Conservation (phyloP, 2,888 invertebrate genomes). For the Chouioia cunea region DNA sequence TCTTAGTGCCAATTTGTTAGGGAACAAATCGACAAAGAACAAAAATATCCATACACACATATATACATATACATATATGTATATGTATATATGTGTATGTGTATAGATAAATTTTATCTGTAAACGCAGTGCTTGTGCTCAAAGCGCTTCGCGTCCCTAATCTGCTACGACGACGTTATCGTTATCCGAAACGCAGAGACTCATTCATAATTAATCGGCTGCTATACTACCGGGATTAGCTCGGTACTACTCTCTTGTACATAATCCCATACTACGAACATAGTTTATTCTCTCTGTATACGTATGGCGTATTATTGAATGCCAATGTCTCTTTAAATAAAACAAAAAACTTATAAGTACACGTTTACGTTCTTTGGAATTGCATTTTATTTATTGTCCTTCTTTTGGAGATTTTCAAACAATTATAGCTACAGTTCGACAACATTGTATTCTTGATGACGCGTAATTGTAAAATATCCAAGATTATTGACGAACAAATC, state of each 20-base stretch:
- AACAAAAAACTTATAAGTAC: conserved; percentile 31
- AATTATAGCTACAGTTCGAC: too few species aligned
- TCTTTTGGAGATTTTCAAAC: too few species aligned
- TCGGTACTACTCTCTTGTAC: conserved; percentile 40
- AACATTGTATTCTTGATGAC: too few species aligned
- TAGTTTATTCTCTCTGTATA: conserved; percentile 19
- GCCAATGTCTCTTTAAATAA: conserved; percentile 29
- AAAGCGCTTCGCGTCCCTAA: too few species aligned
- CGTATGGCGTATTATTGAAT: conserved; percentile 36
- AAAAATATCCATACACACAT: too few species aligned
- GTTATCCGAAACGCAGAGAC: conserved; percentile 24
- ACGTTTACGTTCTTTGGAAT: conserved; percentile 22
- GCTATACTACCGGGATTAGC: conserved; percentile 32
- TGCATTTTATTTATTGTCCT: conserved; percentile 9
- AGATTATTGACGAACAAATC: too few species aligned
- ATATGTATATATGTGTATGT: too few species aligned
- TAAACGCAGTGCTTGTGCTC: too few species aligned
- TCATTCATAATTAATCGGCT: conserved; percentile 46
- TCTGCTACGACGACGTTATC: too few species aligned
- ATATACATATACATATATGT: too few species aligned
- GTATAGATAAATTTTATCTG: too few species aligned
- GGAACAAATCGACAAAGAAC: conserved; percentile 35
- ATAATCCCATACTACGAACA: conserved; percentile 41
- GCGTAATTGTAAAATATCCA: too few species aligned
- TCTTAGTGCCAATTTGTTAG: conserved; percentile 59